phyloP scores from a whole-genome alignment of 2,113 vertebrate genomes.

The Coptodon bakossiorum region DNA sequence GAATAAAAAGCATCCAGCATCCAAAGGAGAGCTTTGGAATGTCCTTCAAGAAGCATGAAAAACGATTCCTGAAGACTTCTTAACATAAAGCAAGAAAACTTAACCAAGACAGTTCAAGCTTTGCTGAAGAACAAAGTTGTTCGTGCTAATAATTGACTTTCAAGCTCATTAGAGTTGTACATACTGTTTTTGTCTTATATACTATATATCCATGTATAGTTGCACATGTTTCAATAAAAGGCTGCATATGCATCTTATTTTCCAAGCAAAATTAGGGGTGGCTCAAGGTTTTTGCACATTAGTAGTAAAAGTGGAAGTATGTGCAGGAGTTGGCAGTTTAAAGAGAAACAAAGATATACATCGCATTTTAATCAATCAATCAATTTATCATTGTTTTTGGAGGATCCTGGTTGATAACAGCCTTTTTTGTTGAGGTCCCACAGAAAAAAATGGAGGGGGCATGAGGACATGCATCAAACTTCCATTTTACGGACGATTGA shows the following conservation, averaged over 20 bases:
- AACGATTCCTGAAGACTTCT: not conserved
- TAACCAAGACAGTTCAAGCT: fast-evolving
- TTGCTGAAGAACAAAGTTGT: not conserved
- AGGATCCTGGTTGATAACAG: not conserved
- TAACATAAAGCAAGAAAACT: not conserved
- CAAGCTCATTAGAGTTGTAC: not conserved
- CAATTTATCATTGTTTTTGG: not conserved
- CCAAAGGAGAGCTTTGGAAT: not conserved
- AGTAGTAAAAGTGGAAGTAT: not conserved
- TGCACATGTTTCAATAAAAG: not conserved
- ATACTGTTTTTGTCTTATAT: not conserved
- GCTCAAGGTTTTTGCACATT: not conserved
- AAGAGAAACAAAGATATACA: not conserved
- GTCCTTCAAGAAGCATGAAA: not conserved
- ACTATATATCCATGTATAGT: not conserved
- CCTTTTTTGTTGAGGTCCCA: not conserved
- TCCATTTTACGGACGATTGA: constrained; percentile 20
- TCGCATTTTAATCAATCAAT: not conserved
- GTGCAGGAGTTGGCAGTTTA: not conserved
- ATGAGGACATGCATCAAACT: constrained; percentile 1
- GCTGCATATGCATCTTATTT: not conserved
- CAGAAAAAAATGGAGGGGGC: not conserved
- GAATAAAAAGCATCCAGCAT: not conserved
- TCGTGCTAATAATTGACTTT: not conserved
- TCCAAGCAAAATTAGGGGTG: not conserved